Conservation (phyloP, 1,140 invertebrate species). For the Helicorthomorpha holstii region DNA sequence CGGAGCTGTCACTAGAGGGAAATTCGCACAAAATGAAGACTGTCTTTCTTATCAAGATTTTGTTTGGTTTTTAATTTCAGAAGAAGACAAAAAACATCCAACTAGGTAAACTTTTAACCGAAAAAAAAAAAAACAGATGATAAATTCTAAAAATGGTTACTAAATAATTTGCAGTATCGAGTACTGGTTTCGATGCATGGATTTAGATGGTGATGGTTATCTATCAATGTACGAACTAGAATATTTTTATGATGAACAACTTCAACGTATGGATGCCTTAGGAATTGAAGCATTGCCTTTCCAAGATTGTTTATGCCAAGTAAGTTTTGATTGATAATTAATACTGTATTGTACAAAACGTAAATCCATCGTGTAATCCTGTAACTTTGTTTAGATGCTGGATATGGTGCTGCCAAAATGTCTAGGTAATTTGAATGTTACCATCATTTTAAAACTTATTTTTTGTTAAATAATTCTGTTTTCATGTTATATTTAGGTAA, state of each 20-base stretch:
- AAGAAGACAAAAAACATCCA: conserved; percentile 94
- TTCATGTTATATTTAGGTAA: neutral
- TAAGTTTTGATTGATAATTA: conserved; percentile 23
- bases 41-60: conserved; percentile 97
- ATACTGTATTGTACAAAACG: too few relatives aligned
- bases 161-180: too few relatives aligned
- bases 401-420: conserved; percentile 86
- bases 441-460: too few relatives aligned
- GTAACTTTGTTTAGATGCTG: conserved; percentile 59
- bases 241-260: conserved; percentile 97
- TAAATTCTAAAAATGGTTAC: neutral
- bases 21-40: conserved; percentile 32
- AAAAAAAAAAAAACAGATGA: neutral
- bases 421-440: conserved; percentile 42
- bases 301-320: conserved; percentile 91
- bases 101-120: conserved; percentile 37
- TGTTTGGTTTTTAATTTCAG: conserved; percentile 96
- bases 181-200: conserved; percentile 79
- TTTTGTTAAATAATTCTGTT: too few relatives aligned
- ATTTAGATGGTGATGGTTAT: conserved; percentile 93
- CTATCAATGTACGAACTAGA: conserved; percentile 98
- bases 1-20: conserved; percentile 74
- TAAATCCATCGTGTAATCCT: too few relatives aligned
- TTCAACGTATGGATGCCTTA: conserved; percentile 89
- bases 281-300: conserved; percentile 95